Percentiles rank a stretch among this genome's conserved stretches.
Evolutionary conservation across 2,113 vertebrate genomes (phyloP).

Genomic region (Austrofundulus limnaeus): DNA sequence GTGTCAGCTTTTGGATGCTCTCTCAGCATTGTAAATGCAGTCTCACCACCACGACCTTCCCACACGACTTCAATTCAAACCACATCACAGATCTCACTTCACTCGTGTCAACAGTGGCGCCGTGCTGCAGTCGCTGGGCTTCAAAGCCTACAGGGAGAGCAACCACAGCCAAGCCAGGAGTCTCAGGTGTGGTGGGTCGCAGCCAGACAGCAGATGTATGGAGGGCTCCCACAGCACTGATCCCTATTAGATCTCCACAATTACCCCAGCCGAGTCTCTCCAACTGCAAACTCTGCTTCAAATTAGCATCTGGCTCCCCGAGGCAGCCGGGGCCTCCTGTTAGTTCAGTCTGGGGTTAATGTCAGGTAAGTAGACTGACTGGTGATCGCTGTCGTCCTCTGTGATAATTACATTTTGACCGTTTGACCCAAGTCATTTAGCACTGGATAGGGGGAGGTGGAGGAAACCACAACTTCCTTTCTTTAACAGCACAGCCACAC

Average conservation of each 20-base stretch:
- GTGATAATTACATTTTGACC: slow-evolving; percentile 76
- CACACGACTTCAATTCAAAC: slow-evolving; percentile 39
- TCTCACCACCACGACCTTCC: slow-evolving; percentile 1
- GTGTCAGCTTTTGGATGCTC: background rate
- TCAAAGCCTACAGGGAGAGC: slow-evolving; percentile 54
- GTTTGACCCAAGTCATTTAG: slow-evolving; percentile 75
- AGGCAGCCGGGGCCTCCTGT: slow-evolving; percentile 62
- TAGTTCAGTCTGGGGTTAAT: slow-evolving; percentile 73
- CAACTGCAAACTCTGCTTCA: slow-evolving; percentile 66
- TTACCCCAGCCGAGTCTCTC: slow-evolving; percentile 46
- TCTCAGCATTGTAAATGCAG: slow-evolving; percentile 5
- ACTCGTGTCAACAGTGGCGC: slow-evolving; percentile 52
- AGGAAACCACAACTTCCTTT: slow-evolving; percentile 63
- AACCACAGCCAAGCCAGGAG: slow-evolving; percentile 54
- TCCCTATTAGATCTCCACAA: slow-evolving; percentile 74
- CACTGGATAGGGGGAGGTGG: slow-evolving; percentile 15
- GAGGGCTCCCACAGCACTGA: slow-evolving; percentile 71
- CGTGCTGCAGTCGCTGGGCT: slow-evolving; percentile 45
- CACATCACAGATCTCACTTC: slow-evolving; percentile 34
- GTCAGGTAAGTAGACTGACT: slow-evolving; percentile 75
- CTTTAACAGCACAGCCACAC: slow-evolving; percentile 41
- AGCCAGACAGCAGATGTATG: slow-evolving; percentile 71
- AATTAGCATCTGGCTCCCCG: slow-evolving; percentile 71
- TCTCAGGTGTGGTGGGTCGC: slow-evolving; percentile 72
- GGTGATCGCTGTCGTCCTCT: slow-evolving; percentile 49